Base-by-base conservation (phyloP, 2,888 invertebrate species). In the Cephonodes hylas region DNA sequence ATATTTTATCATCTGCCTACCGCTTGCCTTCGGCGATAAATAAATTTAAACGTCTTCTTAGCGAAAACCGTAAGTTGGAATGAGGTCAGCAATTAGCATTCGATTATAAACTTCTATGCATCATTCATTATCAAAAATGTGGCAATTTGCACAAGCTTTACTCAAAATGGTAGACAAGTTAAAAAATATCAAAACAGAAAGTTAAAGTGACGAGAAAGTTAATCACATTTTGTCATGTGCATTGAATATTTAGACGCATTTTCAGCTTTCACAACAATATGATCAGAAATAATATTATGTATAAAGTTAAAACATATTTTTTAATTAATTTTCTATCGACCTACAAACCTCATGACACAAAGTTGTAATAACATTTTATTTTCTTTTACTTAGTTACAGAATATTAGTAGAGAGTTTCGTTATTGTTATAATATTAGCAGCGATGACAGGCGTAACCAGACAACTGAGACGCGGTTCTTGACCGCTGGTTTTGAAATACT, bases 151-250 rank as follows among this genome's bases (percentile, higher is more conserved):
- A 46, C 23, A 6, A 34, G 34, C 22, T 46, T 22, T 38, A n/a
- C 18, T 25, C 3, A n/a, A 38, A 8, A 22, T n/a, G 20, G 42
- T 22, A 34, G 15, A 46, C 42, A 42, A 42, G 10, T 67, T 76
- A 78, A 68, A 77, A 77, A 79, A 68, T 73, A 71, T 74, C 75
- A 75, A 75, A 77, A 73, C 69, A 69, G 69, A 66, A 69, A 71
- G 67, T 70, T 70, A 66, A 64, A 63, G 65, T 64, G 65, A 69
- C 68, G 76, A 75, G 81, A 82, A 83, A 83, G 81, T 80, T 71
- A 68, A 74, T 74, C 72, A 20, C 22, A 66, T 73, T 74, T 77
- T 75, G 75, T 76, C 76, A 78, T 77, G 18, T 27, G 23, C 58
- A 25, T 44, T 7, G 10, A 34, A 58, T 58, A 10, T 8, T 7